Evolutionary conservation across 2,797 vertebrate species (phyloP).

Genomic region (Podarcis siculus): DNA sequence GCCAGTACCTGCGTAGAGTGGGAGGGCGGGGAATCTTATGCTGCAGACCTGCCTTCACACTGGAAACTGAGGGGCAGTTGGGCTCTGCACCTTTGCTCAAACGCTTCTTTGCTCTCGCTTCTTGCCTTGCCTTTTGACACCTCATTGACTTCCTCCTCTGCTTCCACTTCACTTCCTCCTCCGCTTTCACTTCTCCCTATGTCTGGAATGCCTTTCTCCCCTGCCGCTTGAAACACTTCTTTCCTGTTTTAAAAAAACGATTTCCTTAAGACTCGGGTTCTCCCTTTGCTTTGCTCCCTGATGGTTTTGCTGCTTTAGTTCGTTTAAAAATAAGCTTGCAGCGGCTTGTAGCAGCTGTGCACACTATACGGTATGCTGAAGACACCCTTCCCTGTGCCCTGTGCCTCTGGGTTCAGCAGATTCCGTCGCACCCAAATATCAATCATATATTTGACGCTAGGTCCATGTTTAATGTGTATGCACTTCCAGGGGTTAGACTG

Average conservation of each 20-base stretch:
- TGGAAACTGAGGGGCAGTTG: not conserved
- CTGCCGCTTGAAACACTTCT: not conserved
- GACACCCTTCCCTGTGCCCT: not conserved
- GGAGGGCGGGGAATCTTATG: not conserved
- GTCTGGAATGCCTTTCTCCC: not conserved
- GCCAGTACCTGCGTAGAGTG: not conserved
- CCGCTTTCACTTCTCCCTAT: not conserved
- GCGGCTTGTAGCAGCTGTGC: not conserved
- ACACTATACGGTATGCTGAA: not conserved
- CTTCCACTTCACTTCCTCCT: not conserved
- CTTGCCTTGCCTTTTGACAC: not conserved
- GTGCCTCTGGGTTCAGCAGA: not conserved
- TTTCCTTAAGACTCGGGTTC: not conserved
- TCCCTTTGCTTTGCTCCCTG: not conserved
- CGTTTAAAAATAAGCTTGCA: not conserved
- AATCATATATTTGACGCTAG: not conserved
- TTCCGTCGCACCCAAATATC: not conserved
- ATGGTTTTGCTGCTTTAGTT: not conserved
- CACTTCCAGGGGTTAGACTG: not conserved
- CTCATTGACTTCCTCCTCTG: slow-evolving; percentile 1
- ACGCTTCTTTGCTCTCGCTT: not conserved
- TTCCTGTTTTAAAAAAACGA: slow-evolving; percentile 8
- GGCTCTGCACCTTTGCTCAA: slow-evolving; percentile 5
- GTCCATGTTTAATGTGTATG: not conserved
- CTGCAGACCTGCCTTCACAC: not conserved